Base-by-base conservation (phyloP, 2,113 vertebrate genomes). In the Argyrosomus japonicus region DNA sequence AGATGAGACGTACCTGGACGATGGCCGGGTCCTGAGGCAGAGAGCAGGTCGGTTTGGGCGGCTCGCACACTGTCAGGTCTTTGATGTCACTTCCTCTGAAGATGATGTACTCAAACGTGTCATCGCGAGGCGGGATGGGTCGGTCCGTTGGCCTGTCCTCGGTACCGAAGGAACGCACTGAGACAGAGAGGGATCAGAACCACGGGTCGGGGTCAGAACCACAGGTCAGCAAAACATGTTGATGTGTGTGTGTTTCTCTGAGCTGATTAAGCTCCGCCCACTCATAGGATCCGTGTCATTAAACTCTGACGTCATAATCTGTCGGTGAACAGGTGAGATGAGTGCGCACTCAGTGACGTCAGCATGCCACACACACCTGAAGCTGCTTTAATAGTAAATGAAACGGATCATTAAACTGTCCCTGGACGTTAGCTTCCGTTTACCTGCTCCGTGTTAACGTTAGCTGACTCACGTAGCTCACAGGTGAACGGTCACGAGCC, bases 91-190 rank as follows among this genome's bases (percentile, higher is more conserved):
- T 99, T 74, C 97, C 98, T 27, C 98, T 95, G 91, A 99, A 99
- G 88, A 99, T 99, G 57, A 99, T 99, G 85, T 99, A 99, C 88
- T 99, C 98, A n/a, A 99, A 99, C 36, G 97, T 96, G 90, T 99
- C 98, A 90, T 99, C 98, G 7, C 98, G 96, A 40, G 98, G 98
- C 0, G 97, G 96, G 88, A 99, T 97, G 60, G 98, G 98, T 32
- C 98, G 91, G 78, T 99, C 98, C 0, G 98, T 99, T 1, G 98
- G 98, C n/a, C 98, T 96, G 64, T 99, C 98, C 91, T 99, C 98
- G 0, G 98, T 99, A 15, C 98, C 98, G 32, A 99, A 99, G 18
- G 98, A 99, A 47, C 98, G 97, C 71, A 99, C 98, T 93, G 54
- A 8, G 36, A 40, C 7, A 13, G 12, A 47, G 45, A 14, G 45